Evolutionary conservation across 2,888 invertebrate species (phyloP).

Genomic region (Netelia virgata): DNA sequence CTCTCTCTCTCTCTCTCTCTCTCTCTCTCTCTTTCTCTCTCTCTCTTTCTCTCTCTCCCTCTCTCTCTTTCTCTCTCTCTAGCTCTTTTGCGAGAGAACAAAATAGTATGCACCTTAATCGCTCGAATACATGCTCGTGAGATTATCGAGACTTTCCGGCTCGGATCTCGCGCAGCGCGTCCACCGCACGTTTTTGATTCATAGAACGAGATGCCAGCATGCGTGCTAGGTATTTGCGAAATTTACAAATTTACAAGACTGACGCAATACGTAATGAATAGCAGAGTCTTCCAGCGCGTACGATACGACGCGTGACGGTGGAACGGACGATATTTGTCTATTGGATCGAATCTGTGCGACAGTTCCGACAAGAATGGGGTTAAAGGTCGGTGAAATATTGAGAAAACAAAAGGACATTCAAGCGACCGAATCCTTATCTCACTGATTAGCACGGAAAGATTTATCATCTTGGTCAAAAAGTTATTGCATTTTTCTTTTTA

Average conservation of each 20-base stretch:
- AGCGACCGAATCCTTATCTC: too few species aligned
- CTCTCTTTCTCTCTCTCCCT: conserved; percentile 33
- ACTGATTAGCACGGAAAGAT: too few species aligned
- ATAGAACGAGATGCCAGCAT: not conserved
- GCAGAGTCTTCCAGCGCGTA: not conserved
- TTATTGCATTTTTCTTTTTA: too few species aligned
- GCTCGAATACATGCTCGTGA: conserved; percentile 78
- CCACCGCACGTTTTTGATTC: conserved; percentile 5
- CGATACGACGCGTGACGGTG: too few species aligned
- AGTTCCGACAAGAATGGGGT: too few species aligned
- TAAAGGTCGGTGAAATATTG: too few species aligned
- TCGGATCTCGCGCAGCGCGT: not conserved
- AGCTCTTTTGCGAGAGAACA: conserved; percentile 72
- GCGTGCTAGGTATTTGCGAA: not conserved
- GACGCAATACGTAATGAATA: not conserved
- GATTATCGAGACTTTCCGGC: conserved; percentile 78
- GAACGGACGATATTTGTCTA: too few species aligned
- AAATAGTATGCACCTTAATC: conserved; percentile 76
- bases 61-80: not conserved
- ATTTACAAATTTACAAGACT: not conserved
- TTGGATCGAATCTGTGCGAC: too few species aligned
- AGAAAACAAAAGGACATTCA: too few species aligned
- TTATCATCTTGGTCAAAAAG: too few species aligned
- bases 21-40: not conserved
- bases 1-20: conserved; percentile 33